Base-by-base conservation (phyloP, 2,888 invertebrate species). In the Patella caerulea region DNA sequence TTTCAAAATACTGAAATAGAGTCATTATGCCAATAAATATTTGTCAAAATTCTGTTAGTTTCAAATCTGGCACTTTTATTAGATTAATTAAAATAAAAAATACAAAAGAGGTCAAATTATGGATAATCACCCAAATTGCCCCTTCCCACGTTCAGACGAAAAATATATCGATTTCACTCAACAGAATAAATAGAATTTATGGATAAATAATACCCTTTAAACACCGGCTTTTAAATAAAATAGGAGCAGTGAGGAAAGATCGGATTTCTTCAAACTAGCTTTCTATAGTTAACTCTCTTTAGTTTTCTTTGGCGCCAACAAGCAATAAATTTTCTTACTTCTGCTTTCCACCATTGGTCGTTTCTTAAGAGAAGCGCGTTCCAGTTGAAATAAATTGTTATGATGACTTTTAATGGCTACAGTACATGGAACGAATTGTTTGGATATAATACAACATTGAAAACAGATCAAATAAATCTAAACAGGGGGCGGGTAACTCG, bases 331-430 rank as follows among this genome's bases (percentile, higher is more conserved):
- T 65, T 59, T 65, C 65, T 24, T 45, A 45, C 45, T 45, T 45
- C 45, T 45, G 45, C 11, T 65, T 65, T 65, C 24, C 65, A 24
- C 65, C 24, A 65, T 65, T 65, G 65, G 65, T 65, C 24, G 24
- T 24, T 65, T 65, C 65, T 65, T 24, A 65, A 65, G 45, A 45
- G 65, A 65, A 65, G 65, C 65, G 65, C 65, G 65, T 65, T 65
- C 19, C 65, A 65, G 65, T 65, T 65, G 24, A 65, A 24, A 65
- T 19, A 65, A 65, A 65, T 65, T 65, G 65, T 65, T 65, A 19
- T 65, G 24, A 65, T 65, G 65, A 65, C 19, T 24, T 65, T 24
- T 24, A 65, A 65, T 65, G 24, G 65, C 24, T 65, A 65, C 19
- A 7, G 19, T 24, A 65, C 65, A 65, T 65, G 65, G 24, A 24